Conservation (phyloP, 2,113 vertebrate species). For the Himantopus leucocephalus region DNA sequence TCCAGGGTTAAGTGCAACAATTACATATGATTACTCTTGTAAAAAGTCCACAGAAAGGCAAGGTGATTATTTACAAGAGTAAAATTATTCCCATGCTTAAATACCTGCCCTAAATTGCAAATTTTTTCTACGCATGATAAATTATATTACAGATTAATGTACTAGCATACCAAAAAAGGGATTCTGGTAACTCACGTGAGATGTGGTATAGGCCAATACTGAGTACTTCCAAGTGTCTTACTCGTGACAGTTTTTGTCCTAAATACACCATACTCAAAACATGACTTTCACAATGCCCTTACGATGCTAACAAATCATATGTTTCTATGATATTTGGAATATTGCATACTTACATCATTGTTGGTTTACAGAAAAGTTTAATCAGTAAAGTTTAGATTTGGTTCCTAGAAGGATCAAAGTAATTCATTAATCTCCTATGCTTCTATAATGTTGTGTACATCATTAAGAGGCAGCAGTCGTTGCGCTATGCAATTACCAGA, state of each 20-base stretch:
- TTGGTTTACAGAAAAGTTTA: not conserved
- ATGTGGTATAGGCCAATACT: not conserved
- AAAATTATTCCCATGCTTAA: conserved; percentile 1
- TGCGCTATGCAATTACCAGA: not conserved
- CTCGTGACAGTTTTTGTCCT: not conserved
- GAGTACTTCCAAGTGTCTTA: not conserved
- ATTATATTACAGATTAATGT: not conserved
- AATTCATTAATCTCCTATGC: not conserved
- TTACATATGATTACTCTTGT: not conserved
- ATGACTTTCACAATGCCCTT: not conserved
- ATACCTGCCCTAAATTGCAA: conserved; percentile 12
- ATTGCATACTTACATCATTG: not conserved
- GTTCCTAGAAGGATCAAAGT: not conserved
- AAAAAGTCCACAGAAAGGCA: conserved; percentile 24
- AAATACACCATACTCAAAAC: not conserved
- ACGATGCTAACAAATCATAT: not conserved
- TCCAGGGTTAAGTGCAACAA: conserved; percentile 55
- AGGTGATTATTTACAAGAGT: conserved; percentile 43
- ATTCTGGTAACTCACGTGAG: not conserved
- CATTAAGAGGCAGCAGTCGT: not conserved
- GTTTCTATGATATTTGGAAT: not conserved
- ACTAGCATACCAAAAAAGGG: not conserved
- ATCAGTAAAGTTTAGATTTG: not conserved
- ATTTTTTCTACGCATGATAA: not conserved
- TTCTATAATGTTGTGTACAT: not conserved